Conservation (phyloP, 2,113 vertebrate genomes). For the Heteronetta atricapilla region DNA sequence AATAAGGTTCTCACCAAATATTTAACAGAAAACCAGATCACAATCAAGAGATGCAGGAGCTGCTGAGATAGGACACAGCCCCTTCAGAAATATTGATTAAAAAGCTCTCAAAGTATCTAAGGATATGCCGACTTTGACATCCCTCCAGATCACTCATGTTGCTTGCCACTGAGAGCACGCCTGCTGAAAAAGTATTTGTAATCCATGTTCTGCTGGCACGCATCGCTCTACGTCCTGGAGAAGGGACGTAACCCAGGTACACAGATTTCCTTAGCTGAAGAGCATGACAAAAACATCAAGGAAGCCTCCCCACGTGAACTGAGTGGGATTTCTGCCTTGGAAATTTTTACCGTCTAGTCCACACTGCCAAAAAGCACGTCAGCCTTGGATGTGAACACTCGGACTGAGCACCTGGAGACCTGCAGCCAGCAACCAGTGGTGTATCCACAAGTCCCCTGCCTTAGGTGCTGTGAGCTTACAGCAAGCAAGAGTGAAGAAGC, state of each 20-base stretch:
- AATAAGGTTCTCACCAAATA: background rate
- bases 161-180: background rate
- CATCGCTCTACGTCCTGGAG: background rate
- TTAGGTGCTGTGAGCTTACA: background rate
- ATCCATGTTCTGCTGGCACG: background rate
- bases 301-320: background rate
- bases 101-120: background rate
- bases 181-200: background rate
- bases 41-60: background rate
- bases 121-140: background rate
- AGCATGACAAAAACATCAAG: background rate
- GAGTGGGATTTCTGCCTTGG: background rate
- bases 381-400: background rate
- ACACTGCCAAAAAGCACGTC: rapidly evolving
- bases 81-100: background rate
- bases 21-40: background rate
- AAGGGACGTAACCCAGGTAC: background rate
- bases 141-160: background rate
- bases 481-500: background rate
- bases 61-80: background rate
- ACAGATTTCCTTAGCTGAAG: background rate
- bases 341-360: background rate
- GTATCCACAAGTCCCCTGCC: background rate
- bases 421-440: background rate
- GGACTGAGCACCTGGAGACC: background rate